These are phyloP conservation scores for Lampris megalopsis DNA, from an alignment of 2,113 vertebrate species.

Conservation along the genomic window DNA sequence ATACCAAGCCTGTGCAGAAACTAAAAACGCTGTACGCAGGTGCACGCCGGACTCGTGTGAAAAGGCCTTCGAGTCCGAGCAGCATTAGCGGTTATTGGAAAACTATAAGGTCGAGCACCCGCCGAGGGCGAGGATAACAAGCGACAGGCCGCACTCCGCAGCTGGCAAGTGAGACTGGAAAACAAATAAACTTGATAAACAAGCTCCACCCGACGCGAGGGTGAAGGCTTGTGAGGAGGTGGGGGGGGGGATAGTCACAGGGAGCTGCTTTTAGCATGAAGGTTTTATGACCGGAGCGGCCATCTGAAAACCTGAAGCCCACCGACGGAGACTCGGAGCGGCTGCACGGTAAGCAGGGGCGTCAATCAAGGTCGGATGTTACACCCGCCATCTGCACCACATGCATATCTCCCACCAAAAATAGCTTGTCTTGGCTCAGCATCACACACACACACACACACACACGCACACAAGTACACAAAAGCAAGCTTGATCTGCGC, in stretches of 20 bases:
- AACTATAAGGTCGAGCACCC: constrained; percentile 5
- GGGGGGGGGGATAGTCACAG: not conserved
- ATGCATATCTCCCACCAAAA: no score
- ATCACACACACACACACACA: not conserved
- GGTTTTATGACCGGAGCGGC: constrained; percentile 32
- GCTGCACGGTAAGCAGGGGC: not conserved
- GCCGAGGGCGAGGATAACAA: not conserved
- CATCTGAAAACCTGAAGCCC: constrained; percentile 26
- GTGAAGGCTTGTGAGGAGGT: not conserved
- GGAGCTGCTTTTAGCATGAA: constrained; percentile 46
- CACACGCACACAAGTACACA: no score
- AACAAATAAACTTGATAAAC: constrained; percentile 15
- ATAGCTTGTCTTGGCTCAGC: no score
- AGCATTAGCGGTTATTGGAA: not conserved
- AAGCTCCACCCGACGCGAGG: not conserved
- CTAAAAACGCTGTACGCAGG: not conserved
- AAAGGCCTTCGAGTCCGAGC: not conserved
- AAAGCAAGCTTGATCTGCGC: no score
- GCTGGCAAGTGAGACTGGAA: not conserved
- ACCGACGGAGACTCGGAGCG: not conserved
- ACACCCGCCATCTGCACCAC: no score
- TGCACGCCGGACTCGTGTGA: not conserved
- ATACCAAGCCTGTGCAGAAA: no score
- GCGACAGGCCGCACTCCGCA: not conserved
- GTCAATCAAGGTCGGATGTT: not conserved